Percentiles rank a stretch among this genome's conserved stretches.
Conservation (phyloP, 2,888 invertebrate species). For the Ormyrus pomaceus region DNA sequence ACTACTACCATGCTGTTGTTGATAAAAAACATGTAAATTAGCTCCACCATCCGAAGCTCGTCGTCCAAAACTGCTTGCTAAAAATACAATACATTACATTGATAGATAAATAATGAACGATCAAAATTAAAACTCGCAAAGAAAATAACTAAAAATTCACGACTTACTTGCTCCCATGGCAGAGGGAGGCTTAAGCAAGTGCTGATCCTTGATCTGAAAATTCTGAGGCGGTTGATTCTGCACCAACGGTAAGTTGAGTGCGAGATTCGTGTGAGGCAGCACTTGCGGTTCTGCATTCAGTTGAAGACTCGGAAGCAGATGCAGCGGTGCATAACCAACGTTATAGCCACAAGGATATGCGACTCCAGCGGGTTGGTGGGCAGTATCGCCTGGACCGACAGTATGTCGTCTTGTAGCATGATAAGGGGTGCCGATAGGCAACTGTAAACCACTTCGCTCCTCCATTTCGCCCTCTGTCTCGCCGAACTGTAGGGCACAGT, state of each 20-base stretch:
- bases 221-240: constrained; percentile 90
- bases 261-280: constrained; percentile 88
- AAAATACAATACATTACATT: constrained; percentile 40
- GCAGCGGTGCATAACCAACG: constrained; percentile 67
- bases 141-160: background rate
- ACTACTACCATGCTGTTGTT: constrained; percentile 69
- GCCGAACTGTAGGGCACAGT: constrained; percentile 72
- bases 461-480: constrained; percentile 76
- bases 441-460: constrained; percentile 69
- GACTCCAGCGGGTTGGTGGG: constrained; percentile 81
- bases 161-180: constrained; percentile 88
- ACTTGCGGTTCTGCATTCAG: constrained; percentile 77
- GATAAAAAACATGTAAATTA: constrained; percentile 87
- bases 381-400: constrained; percentile 93
- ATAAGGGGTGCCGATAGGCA: constrained; percentile 74
- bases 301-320: constrained; percentile 69
- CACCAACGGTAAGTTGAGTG: constrained; percentile 88
- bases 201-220: constrained; percentile 94
- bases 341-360: constrained; percentile 70
- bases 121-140: too few species aligned
- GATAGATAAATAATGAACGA: too few species aligned
- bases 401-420: constrained; percentile 90
- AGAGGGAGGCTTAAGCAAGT: constrained; percentile 94
- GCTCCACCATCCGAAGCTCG: constrained; percentile 97
- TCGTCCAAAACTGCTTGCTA: constrained; percentile 89